These are phyloP conservation scores for Manduca sexta DNA, from an alignment of 1,140 invertebrate species.

Conservation along the genomic window DNA sequence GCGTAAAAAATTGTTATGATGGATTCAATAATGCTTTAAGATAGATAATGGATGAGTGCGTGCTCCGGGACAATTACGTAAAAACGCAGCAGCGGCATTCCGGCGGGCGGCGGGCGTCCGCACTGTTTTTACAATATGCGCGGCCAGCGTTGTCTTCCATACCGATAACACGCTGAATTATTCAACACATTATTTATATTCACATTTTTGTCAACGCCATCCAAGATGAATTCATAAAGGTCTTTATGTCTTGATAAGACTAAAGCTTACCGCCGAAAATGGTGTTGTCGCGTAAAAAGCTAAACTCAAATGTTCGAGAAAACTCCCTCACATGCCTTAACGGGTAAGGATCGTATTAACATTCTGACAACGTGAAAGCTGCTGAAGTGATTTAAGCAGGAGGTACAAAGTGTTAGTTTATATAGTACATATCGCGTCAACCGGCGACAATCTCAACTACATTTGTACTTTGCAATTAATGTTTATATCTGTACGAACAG, in stretches of 20 bases:
- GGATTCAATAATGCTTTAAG: slow-evolving; percentile 56
- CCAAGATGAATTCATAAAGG: slow-evolving; percentile 66
- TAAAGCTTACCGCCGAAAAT: slow-evolving; percentile 64
- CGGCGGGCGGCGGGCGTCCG: slow-evolving; percentile 40
- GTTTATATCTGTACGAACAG: too few species aligned
- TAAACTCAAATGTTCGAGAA: slow-evolving; percentile 1
- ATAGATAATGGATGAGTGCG: slow-evolving; percentile 70
- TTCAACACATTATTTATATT: slow-evolving; percentile 71
- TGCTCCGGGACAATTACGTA: slow-evolving; percentile 66
- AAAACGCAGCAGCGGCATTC: slow-evolving; percentile 66
- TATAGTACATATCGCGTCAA: too few species aligned
- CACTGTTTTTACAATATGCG: slow-evolving; percentile 45
- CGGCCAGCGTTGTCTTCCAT: slow-evolving; percentile 50
- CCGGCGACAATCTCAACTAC: too few species aligned
- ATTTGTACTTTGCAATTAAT: too few species aligned
- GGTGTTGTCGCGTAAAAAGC: slow-evolving; percentile 40
- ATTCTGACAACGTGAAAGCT: slow-evolving; percentile 9
- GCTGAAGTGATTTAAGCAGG: background rate
- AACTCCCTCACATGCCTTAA: slow-evolving; percentile 19
- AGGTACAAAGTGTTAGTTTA: too few species aligned
- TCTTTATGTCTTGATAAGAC: slow-evolving; percentile 71
- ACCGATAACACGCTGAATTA: slow-evolving; percentile 70
- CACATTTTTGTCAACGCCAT: slow-evolving; percentile 71
- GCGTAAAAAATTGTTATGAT: slow-evolving; percentile 40
- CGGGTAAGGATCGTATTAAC: slow-evolving; percentile 17